Percentiles rank a stretch among this genome's conserved stretches.
These are phyloP conservation scores for Eidolon dupreanum DNA, from an alignment of 2,797 vertebrate genomes.

Conservation along the genomic window DNA sequence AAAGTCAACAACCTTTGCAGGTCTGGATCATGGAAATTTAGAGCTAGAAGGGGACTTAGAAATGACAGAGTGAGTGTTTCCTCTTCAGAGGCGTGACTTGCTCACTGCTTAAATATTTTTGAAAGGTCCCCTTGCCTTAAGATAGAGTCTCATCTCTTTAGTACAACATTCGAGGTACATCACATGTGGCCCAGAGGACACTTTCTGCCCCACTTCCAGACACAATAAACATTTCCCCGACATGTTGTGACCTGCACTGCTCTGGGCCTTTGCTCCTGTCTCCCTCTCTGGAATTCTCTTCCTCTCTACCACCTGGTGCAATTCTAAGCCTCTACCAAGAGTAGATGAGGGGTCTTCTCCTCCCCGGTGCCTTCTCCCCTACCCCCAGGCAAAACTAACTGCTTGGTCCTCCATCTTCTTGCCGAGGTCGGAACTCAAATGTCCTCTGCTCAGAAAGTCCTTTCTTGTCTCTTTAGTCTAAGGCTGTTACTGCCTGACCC, in stretches of 20 bases:
- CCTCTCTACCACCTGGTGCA: background rate
- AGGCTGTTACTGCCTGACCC: background rate
- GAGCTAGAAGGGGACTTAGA: background rate
- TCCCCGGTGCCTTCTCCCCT: background rate
- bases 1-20: background rate
- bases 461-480: no score
- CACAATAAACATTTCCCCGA: background rate
- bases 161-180: background rate
- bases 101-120: fast-evolving
- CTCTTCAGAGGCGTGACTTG: background rate
- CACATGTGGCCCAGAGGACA: background rate
- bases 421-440: background rate
- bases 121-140: background rate
- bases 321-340: background rate
- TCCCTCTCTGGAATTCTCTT: background rate
- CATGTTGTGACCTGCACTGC: no score
- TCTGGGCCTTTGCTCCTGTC: background rate
- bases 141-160: background rate
- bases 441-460: background rate
- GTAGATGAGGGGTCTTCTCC: background rate
- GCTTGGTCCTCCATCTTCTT: background rate
- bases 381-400: background rate
- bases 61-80: background rate
- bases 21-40: background rate
- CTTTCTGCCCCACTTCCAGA: background rate